Evolutionary conservation across 2,797 vertebrate species (phyloP), one percentile per base, ranked within the genome.

Genomic region (Trichosurus vulpecula): DNA sequence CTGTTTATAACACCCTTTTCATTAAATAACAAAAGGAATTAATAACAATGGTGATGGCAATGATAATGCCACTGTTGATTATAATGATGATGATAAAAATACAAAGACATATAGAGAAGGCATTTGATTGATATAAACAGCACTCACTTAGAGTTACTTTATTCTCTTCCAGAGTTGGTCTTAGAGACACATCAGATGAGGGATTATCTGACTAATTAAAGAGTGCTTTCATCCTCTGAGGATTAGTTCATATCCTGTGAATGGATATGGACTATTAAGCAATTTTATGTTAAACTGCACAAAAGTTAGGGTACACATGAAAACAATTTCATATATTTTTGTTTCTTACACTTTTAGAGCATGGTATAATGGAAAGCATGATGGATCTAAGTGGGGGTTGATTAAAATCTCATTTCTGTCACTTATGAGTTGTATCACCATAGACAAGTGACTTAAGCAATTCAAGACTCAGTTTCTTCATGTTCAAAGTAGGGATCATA

Each of bases 391-490:
- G 61, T 66, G 61, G 14, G 3, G n/a, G 10, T 74, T 6, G 16
- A n/a, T 74, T 1, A 41, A 74, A 41, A 74, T 41, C 16, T 74
- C n/a, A 41, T n/a, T 41, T 74, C n/a, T 41, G 19, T 19, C 35
- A 74, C 35, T 74, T 74, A 41, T 35, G 22, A 74, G n/a, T 1
- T 19, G 5, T 74, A 14, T 74, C 35, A 74, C 13, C 31, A 35
- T 66, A 16, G 31, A 35, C 3, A 66, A 66, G 61, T 66, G 27
- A 66, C 5, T 31, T 58, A 14, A n/a, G 14, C 13, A 35, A 66
- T n/a, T 16, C 66, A 5, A 3, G 14, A 16, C 1, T 1, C 6
- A n/a, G 0, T 41, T 41, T 74, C 16, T 6, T 16, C 5, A 22
- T 74, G 19, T 74, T 16, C 16, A 41, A 74, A 41, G 41, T 41